Evolutionary conservation across 2,113 vertebrate species (phyloP).

Genomic region (Siniperca knerii): DNA sequence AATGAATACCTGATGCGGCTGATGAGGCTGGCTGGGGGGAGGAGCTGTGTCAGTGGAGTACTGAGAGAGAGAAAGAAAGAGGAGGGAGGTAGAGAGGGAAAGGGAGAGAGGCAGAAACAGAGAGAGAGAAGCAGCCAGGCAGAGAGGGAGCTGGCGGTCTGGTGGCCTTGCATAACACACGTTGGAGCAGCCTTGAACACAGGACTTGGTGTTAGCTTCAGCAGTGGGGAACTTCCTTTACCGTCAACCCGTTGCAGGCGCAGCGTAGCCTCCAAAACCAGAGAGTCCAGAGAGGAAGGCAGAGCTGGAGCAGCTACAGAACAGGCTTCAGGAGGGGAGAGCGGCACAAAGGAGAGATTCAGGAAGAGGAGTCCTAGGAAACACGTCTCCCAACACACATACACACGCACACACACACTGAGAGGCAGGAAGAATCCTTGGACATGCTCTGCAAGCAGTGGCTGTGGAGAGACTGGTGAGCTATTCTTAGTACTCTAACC

Average conservation of each 20-base stretch:
- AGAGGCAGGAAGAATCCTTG: slow-evolving; percentile 75
- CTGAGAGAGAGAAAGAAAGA: slow-evolving; percentile 76
- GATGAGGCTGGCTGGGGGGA: slow-evolving; percentile 88
- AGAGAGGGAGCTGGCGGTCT: slow-evolving; percentile 88
- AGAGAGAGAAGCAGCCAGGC: slow-evolving; percentile 69
- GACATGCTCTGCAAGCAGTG: slow-evolving; percentile 80
- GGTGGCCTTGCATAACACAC: slow-evolving; percentile 88
- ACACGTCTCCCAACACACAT: slow-evolving; percentile 67
- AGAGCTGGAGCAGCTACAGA: slow-evolving; percentile 58
- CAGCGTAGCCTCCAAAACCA: slow-evolving; percentile 28
- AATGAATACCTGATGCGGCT: slow-evolving; percentile 96
- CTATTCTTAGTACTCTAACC: slow-evolving; percentile 80
- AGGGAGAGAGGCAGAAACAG: slow-evolving; percentile 51
- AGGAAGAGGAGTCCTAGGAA: slow-evolving; percentile 74
- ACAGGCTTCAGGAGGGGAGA: slow-evolving; percentile 55
- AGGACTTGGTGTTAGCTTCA: slow-evolving; percentile 82
- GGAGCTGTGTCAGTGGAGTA: slow-evolving; percentile 87
- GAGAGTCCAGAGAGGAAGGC: slow-evolving; percentile 50
- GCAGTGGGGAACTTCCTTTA: slow-evolving; percentile 81
- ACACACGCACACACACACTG: slow-evolving; percentile 49
- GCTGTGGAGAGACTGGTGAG: slow-evolving; percentile 82
- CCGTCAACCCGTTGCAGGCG: slow-evolving; percentile 64
- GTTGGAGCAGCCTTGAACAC: slow-evolving; percentile 81
- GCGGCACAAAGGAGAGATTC: slow-evolving; percentile 75
- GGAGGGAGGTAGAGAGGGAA: slow-evolving; percentile 50